Conservation (phyloP, 1,140 invertebrate genomes). For the Drosophila guanche region DNA sequence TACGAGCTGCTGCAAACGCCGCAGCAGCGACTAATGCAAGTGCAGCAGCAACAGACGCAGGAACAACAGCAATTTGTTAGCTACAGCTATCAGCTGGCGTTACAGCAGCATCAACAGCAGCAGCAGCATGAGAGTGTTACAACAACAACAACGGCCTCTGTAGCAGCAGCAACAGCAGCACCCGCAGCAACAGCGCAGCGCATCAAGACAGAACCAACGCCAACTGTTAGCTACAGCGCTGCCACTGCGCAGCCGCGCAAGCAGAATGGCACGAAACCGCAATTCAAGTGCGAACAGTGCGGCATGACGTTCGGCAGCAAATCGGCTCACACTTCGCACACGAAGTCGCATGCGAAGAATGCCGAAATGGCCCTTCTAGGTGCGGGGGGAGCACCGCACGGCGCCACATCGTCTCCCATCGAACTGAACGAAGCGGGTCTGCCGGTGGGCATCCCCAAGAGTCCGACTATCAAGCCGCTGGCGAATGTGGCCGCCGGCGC, state of each 20-base stretch:
- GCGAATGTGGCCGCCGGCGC: slow-evolving; percentile 82
- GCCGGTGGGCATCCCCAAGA: slow-evolving; percentile 77
- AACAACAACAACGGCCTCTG: slow-evolving; percentile 33
- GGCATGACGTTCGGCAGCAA: slow-evolving; percentile 86
- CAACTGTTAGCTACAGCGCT: slow-evolving; percentile 2
- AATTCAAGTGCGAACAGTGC: slow-evolving; percentile 85
- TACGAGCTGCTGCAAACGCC: slow-evolving; percentile 69
- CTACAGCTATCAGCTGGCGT: slow-evolving; percentile 57
- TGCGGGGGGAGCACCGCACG: neutral
- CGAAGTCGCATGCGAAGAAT: slow-evolving; percentile 85
- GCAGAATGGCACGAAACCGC: slow-evolving; percentile 63
- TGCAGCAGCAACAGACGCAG: slow-evolving; percentile 57
- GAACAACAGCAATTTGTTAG: slow-evolving; percentile 49
- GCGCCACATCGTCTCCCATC: slow-evolving; percentile 26
- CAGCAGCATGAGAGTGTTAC: slow-evolving; percentile 69
- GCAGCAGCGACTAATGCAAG: slow-evolving; percentile 61
- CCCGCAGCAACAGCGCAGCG: slow-evolving; percentile 21
- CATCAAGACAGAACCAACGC: slow-evolving; percentile 54
- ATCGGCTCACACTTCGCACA: slow-evolving; percentile 86
- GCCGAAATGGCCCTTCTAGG: slow-evolving; percentile 44
- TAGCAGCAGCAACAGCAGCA: slow-evolving; percentile 25
- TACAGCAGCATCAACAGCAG: slow-evolving; percentile 59
- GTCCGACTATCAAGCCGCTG: slow-evolving; percentile 76
- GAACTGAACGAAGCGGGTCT: slow-evolving; percentile 69
- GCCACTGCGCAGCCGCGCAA: slow-evolving; percentile 44